These are phyloP conservation scores for Lordiphosa clarofinis DNA, from an alignment of 1,140 invertebrate species.

Conservation along the genomic window DNA sequence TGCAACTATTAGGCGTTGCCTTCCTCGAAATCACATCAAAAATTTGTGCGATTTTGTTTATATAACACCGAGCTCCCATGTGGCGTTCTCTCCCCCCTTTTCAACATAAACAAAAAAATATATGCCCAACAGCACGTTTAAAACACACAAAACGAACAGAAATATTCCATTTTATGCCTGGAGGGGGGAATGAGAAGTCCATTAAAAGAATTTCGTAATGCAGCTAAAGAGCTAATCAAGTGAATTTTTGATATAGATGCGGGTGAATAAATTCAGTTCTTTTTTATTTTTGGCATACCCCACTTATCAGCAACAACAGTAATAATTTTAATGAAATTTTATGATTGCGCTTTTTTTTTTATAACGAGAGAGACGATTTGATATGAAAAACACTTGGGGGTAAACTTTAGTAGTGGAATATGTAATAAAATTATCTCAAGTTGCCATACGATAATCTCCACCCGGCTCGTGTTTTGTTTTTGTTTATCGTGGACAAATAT, in stretches of 20 bases:
- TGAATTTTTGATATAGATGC: conserved; percentile 16
- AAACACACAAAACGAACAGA: too few relatives aligned
- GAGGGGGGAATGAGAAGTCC: conserved; percentile 20
- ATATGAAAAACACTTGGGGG: conserved; percentile 26
- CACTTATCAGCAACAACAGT: conserved; percentile 36
- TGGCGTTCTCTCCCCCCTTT: background rate
- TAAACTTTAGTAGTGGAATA: conserved; percentile 13
- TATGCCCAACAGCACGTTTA: too few relatives aligned
- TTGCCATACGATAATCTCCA: conserved; percentile 3
- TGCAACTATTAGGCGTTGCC: conserved; percentile 9
- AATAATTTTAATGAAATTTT: conserved; percentile 50
- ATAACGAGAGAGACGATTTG: background rate
- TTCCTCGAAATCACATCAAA: conserved; percentile 6
- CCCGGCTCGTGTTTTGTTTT: too few relatives aligned
- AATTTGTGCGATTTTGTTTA: conserved; percentile 12
- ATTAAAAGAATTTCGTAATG: conserved; percentile 55
- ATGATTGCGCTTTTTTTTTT: conserved; percentile 33
- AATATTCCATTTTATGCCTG: background rate
- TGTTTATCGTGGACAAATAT: conserved; percentile 28
- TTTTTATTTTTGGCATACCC: background rate
- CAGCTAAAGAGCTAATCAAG: conserved; percentile 43
- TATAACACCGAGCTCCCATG: conserved; percentile 18
- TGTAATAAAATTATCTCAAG: conserved; percentile 16
- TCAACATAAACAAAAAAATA: conserved; percentile 9
- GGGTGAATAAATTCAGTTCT: conserved; percentile 27